Evolutionary conservation across 2,797 vertebrate genomes (phyloP), one percentile per base, ranked within the genome.

Genomic region (Gymnopithys bicolor): DNA sequence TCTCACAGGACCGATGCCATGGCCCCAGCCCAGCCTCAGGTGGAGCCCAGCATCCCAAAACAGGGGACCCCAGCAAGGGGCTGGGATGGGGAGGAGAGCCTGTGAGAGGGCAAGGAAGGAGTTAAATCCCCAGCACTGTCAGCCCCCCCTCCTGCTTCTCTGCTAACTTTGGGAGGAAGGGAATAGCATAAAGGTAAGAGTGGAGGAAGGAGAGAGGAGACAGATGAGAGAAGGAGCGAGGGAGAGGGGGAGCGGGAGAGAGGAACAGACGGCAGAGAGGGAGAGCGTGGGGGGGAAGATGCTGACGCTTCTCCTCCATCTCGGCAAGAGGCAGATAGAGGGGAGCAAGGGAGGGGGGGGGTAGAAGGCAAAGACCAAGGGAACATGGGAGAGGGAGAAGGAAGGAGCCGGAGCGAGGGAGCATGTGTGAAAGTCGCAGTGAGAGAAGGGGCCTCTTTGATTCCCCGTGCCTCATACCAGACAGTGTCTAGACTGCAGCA

Each of bases 401-500:
- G 90, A 92, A 95, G 88, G 70, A 95, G 74, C 76, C 60, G n/a
- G 93, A 94, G 87, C 83, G 76, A 93, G 87, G 94, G 94, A 96
- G 96, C 95, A 96, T 96, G 97, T 94, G 93, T 95, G 97, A 97
- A 95, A 96, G 89, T 96, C 93, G 63, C 95, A 95, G 95, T 56
- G 89, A 97, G 96, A 95, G 94, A 95, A 96, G 97, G 95, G 96
- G 95, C 96, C 96, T 97, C 97, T 97, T 96, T 97, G 97, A 96
- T 97, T 97, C 95, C 95, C 90, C 51, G 90, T 94, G 96, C 97
- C 98, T 98, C 98, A 97, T 98, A 97, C 98, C 98, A 99, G 98
- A 99, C 98, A 98, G 97, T 98, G 99, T 99, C 99, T 99, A 99
- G 99, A 99, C 99, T 98, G 93, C 97, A 95, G 98, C 98, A 99